A percentile compares a stretch with the other conserved stretches of the same genome.
Conservation (phyloP, 2,113 vertebrate species). For the Todiramphus saurophagus region DNA sequence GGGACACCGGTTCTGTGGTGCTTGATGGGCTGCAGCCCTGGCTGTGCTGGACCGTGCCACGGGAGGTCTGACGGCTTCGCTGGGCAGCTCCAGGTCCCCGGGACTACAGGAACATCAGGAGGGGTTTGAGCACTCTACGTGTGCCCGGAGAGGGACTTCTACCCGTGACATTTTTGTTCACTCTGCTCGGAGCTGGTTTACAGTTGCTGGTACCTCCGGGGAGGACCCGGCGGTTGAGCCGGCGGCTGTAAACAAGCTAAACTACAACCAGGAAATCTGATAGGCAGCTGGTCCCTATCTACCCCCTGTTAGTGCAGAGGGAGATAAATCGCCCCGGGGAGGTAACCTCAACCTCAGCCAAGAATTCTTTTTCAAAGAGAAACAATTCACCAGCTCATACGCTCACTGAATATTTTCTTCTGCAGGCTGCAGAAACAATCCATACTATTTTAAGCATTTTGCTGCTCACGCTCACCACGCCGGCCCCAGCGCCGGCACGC, state of each 20-base stretch:
- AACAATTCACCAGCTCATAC: neutral
- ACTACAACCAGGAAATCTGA: neutral
- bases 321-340: neutral
- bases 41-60: rapidly evolving
- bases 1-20: rapidly evolving
- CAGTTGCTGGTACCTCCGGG: neutral
- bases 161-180: rapidly evolving
- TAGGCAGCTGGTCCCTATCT: neutral
- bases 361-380: neutral
- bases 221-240: neutral
- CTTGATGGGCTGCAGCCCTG: rapidly evolving
- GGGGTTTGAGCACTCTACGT: rapidly evolving
- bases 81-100: neutral
- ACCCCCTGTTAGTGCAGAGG: neutral
- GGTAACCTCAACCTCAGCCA: neutral
- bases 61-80: rapidly evolving
- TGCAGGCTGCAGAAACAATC: conserved; percentile 27
- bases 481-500: neutral
- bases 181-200: neutral
- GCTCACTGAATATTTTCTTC: neutral
- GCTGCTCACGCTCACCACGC: neutral
- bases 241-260: neutral
- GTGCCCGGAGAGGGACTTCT: neutral
- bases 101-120: neutral
- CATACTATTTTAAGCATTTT: conserved; percentile 24